These are phyloP conservation scores for Rhombomys opimus DNA, from an alignment of 2,113 vertebrate genomes.

Conservation along the genomic window DNA sequence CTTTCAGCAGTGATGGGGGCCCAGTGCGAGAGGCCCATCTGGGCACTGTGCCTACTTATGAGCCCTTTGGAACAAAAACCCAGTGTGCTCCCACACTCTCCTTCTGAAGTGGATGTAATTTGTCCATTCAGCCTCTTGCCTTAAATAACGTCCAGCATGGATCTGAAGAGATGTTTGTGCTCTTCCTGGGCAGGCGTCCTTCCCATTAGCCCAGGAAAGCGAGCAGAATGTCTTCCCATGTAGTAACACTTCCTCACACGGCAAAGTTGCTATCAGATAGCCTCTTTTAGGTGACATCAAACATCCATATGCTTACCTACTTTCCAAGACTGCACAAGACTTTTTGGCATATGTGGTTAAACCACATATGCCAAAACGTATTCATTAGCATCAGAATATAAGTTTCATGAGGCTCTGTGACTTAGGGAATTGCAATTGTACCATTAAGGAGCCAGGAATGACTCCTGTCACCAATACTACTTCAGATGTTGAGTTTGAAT, in stretches of 20 bases:
- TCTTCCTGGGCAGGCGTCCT: not conserved
- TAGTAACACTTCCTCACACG: not conserved
- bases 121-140: conserved; percentile 15
- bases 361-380: too few species aligned
- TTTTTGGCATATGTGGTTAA: not conserved
- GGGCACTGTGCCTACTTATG: not conserved
- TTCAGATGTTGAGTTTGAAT: not conserved
- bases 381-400: not conserved
- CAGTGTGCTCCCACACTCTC: not conserved
- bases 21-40: not conserved
- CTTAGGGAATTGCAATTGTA: not conserved
- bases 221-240: not conserved
- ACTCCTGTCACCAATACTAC: not conserved
- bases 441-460: not conserved
- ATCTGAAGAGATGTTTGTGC: conserved; percentile 34
- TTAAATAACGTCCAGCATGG: not conserved
- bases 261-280: not conserved
- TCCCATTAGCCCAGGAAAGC: not conserved
- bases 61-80: not conserved
- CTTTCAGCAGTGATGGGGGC: not conserved
- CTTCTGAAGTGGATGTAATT: conserved; percentile 53
- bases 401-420: not conserved
- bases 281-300: not conserved
- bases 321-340: not conserved
- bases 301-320: not conserved